A percentile compares a stretch with the other conserved stretches of the same genome.
Evolutionary conservation across 2,888 invertebrate species (phyloP).

Genomic region (Drosophila ezoana): DNA sequence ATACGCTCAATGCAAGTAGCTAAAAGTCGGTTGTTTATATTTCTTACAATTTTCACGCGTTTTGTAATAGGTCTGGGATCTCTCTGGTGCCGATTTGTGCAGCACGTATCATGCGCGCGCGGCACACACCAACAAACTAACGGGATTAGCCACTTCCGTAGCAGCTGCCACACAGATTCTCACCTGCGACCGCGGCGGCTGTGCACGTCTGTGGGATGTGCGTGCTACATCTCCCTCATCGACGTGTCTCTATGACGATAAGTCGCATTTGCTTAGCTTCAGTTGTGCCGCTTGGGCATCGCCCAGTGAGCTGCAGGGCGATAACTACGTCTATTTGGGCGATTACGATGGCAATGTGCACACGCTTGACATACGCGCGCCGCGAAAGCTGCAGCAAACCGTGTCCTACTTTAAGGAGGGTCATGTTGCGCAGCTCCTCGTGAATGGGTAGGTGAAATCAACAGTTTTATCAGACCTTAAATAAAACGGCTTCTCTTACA

Average conservation of each 20-base stretch:
- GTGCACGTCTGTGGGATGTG: conserved; percentile 63
- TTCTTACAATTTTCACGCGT: not conserved
- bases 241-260: conserved; percentile 52
- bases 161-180: conserved; percentile 35
- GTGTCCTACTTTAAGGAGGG: conserved; percentile 45
- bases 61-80: conserved; percentile 81
- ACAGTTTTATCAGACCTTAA: not conserved
- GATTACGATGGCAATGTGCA: conserved; percentile 68
- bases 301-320: conserved; percentile 44
- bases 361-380: conserved; percentile 57
- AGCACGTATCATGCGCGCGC: conserved; percentile 47
- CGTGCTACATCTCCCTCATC: conserved; percentile 50
- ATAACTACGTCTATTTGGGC: conserved; percentile 60
- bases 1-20: conserved; percentile 77
- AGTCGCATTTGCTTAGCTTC: conserved; percentile 53
- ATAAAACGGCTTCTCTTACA: conserved; percentile 13
- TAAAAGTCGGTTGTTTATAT: not conserved
- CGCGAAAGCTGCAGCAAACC: conserved; percentile 43
- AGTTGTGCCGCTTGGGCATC: conserved; percentile 57
- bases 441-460: conserved; percentile 50
- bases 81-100: conserved; percentile 78
- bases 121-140: conserved; percentile 56
- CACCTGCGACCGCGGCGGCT: conserved; percentile 68
- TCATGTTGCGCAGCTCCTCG: conserved; percentile 44
- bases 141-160: conserved; percentile 52